A percentile compares a stretch with the other conserved stretches of the same genome.
Conservation (phyloP, 2,888 invertebrate genomes). For the Catocala fraxini region DNA sequence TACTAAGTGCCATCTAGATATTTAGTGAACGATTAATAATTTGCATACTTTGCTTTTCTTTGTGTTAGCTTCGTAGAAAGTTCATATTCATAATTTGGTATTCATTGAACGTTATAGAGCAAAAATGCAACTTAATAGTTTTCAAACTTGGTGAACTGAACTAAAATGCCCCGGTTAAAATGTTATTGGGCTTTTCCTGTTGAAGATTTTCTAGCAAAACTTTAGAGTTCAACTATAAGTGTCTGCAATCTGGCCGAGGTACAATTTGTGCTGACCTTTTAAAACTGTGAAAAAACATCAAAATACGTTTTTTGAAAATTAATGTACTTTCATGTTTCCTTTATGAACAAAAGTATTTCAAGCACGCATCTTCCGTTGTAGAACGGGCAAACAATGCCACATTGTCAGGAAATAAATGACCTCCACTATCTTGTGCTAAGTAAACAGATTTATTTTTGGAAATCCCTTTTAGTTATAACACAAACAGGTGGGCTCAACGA, state of each 20-base stretch:
- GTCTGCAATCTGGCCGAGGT: background rate
- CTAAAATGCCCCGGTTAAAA: background rate
- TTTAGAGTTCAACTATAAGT: slow-evolving; percentile 1
- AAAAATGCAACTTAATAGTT: background rate
- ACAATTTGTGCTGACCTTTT: background rate
- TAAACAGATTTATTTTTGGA: slow-evolving; percentile 39
- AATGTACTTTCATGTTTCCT: slow-evolving; percentile 7
- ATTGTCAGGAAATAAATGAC: slow-evolving; percentile 42
- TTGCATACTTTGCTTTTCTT: background rate
- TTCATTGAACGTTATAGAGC: slow-evolving; percentile 1
- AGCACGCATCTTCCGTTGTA: slow-evolving; percentile 24
- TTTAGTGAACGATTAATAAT: background rate
- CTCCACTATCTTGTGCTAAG: slow-evolving; percentile 38
- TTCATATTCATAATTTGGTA: slow-evolving; percentile 2
- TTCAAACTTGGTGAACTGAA: background rate
- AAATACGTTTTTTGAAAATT: slow-evolving; percentile 6
- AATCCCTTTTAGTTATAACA: slow-evolving; percentile 26
- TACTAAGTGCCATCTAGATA: background rate
- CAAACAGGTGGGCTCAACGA: slow-evolving; percentile 34
- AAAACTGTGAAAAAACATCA: background rate
- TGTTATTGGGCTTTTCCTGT: slow-evolving; percentile 4
- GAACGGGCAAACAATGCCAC: slow-evolving; percentile 33
- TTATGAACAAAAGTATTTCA: slow-evolving; percentile 19
- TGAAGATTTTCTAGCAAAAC: background rate
- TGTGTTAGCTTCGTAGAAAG: background rate